Evolutionary conservation across 2,888 invertebrate species (phyloP).

Genomic region (Protonemura montana): DNA sequence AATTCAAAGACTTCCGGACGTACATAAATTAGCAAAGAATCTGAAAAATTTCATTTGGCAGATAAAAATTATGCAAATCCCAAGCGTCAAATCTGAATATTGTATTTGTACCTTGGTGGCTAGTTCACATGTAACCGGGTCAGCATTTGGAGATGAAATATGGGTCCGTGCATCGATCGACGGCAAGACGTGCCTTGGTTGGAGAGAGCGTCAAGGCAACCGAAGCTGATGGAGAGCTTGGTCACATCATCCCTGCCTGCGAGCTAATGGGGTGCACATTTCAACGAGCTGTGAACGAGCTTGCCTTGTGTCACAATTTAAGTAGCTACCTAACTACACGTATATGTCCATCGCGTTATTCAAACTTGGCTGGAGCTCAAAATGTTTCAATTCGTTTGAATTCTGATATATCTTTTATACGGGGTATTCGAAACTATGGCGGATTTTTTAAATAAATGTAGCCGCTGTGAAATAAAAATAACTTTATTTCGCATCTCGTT

Average conservation of each 20-base stretch:
- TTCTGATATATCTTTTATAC: background rate
- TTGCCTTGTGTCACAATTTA: background rate
- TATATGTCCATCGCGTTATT: background rate
- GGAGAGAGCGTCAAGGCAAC: background rate
- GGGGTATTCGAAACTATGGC: too few species aligned
- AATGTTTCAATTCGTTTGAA: background rate
- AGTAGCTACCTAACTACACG: background rate
- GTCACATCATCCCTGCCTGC: background rate
- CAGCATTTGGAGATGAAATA: constrained; percentile 1
- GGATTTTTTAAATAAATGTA: too few species aligned
- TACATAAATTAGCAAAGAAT: background rate
- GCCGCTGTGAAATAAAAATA: background rate
- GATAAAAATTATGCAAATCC: background rate
- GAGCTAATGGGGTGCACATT: background rate
- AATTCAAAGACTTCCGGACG: background rate
- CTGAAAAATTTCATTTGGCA: background rate
- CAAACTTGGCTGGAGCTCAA: background rate
- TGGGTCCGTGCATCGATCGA: background rate
- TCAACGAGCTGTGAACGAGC: background rate
- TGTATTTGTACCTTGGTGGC: background rate
- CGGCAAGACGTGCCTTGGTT: background rate
- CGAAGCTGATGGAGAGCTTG: background rate
- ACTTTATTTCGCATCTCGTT: background rate
- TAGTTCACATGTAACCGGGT: background rate
- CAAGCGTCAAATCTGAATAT: background rate